phyloP scores from a whole-genome alignment of 1,140 invertebrate species.

The Patella vulgata region DNA sequence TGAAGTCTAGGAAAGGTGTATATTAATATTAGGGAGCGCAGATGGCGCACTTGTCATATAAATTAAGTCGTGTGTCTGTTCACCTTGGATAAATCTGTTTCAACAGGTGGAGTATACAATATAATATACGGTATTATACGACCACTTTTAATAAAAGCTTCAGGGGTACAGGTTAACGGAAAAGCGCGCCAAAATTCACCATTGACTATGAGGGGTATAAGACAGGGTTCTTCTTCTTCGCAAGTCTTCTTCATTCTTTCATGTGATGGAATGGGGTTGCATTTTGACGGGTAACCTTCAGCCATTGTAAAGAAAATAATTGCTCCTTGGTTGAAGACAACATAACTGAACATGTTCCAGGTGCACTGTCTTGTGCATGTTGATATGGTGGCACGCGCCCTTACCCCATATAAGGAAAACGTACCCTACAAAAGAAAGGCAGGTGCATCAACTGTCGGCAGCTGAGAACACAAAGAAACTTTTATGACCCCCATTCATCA shows the following conservation, averaged over 20 bases:
- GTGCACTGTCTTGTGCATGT: conserved; percentile 11
- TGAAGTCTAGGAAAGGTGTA: too few species aligned
- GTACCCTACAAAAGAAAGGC: conserved; percentile 12
- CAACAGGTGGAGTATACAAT: too few species aligned
- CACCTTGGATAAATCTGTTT: too few species aligned
- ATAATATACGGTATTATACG: too few species aligned
- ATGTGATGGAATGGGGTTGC: conserved; percentile 4
- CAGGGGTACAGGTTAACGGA: background rate
- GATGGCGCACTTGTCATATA: too few species aligned
- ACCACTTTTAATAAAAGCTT: too few species aligned
- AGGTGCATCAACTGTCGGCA: conserved; percentile 22
- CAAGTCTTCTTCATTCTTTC: background rate
- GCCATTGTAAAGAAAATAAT: conserved; percentile 1
- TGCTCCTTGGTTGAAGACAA: conserved; percentile 1
- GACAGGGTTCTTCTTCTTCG: too few species aligned
- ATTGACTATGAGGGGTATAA: background rate
- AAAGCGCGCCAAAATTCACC: conserved; percentile 15
- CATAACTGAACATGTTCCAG: conserved; percentile 26
- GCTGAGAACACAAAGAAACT: conserved; percentile 27
- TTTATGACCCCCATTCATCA: background rate
- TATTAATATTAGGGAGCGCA: too few species aligned
- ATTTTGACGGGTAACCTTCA: conserved; percentile 5
- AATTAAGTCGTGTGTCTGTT: too few species aligned
- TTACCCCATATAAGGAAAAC: conserved; percentile 19
- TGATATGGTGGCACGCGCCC: conserved; percentile 27